Conservation (phyloP, 2,113 vertebrate genomes). For the Microtus pennsylvanicus region DNA sequence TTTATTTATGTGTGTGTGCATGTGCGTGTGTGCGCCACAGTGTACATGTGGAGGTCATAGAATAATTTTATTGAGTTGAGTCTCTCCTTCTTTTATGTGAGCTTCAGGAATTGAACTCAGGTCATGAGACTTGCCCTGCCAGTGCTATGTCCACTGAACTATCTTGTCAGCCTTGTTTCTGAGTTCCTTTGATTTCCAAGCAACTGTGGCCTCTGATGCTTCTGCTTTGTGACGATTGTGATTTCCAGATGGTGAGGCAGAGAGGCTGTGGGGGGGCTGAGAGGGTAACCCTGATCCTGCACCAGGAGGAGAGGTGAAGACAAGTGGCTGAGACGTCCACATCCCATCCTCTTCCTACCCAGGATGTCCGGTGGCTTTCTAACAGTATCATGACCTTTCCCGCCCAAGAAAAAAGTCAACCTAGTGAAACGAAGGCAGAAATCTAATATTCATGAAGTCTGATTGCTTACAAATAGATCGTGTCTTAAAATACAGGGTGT, state of each 20-base stretch:
- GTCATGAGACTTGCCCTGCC: not conserved
- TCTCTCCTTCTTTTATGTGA: not conserved
- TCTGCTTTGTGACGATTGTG: not conserved
- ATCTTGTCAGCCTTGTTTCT: not conserved
- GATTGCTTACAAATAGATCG: conserved; percentile 54
- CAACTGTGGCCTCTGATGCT: not conserved
- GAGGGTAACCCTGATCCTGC: not conserved
- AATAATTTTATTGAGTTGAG: not conserved
- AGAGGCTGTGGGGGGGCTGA: not conserved
- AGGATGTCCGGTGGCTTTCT: not conserved
- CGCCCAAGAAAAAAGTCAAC: not conserved
- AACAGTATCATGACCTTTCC: not conserved
- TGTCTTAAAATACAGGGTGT: conserved; percentile 49
- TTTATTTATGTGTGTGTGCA: not conserved
- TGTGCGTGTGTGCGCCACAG: not conserved
- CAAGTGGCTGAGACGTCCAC: not conserved
- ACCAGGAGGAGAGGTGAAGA: not conserved
- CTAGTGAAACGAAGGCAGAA: conserved; percentile 49
- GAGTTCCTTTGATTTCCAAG: not conserved
- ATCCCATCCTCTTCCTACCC: not conserved
- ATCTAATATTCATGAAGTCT: conserved; percentile 70
- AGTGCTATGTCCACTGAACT: not conserved
- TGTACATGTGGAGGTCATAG: not conserved
- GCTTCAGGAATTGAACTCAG: not conserved
- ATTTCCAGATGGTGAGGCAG: not conserved